Evolutionary conservation across 2,888 invertebrate genomes (phyloP).

Genomic region (Brassicogethes aeneus): DNA sequence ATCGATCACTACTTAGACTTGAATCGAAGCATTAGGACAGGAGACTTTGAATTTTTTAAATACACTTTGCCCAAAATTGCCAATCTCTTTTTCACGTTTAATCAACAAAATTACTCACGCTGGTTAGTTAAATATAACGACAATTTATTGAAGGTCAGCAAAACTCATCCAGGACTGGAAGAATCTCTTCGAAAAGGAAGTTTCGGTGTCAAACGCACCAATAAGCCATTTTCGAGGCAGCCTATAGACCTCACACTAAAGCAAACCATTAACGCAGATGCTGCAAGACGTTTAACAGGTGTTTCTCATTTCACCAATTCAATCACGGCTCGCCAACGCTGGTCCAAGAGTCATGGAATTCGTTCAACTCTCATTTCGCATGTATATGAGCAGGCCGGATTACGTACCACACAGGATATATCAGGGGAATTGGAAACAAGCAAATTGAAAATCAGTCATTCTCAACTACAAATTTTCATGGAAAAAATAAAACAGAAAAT

Average conservation of each 20-base stretch:
- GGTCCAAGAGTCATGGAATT: no score
- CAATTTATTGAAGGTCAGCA: conserved; percentile 11
- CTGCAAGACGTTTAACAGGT: conserved; percentile 15
- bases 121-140: conserved; percentile 17
- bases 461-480: conserved; percentile 5
- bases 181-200: conserved; percentile 10
- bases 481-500: no score
- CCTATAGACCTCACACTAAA: conserved; percentile 18
- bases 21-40: conserved; percentile 24
- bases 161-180: conserved; percentile 10
- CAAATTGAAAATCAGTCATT: conserved; percentile 2
- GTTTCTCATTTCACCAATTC: conserved; percentile 12
- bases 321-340: no score
- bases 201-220: conserved; percentile 14
- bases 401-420: conserved; percentile 4
- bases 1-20: conserved; percentile 24
- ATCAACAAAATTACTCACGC: conserved; percentile 14
- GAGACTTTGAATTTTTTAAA: conserved; percentile 22
- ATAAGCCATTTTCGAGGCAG: conserved; percentile 12
- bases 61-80: conserved; percentile 17
- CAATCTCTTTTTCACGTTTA: conserved; percentile 8
- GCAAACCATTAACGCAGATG: conserved; percentile 25
- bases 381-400: no score
- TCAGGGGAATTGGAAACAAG: conserved; percentile 3
- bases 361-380: no score